Base-by-base conservation (phyloP, 2,888 invertebrate species). In the Polydesmus complanatus region DNA sequence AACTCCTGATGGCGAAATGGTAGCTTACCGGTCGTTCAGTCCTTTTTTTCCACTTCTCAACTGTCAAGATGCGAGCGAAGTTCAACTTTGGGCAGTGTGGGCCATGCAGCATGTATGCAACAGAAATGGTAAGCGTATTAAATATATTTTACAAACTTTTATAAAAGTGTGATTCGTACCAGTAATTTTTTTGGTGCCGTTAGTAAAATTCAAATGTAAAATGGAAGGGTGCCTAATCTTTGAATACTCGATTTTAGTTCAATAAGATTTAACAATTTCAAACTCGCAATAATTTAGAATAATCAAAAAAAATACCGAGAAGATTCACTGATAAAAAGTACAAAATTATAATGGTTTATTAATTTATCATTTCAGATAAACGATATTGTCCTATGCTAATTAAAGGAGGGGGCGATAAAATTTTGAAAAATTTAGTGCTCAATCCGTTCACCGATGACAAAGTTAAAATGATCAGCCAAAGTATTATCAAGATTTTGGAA, bases 51-150 rank as follows among this genome's bases (percentile, higher is more conserved):
- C 84, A 0, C 73, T 86, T 56, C 72, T 86, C 62, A 71, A 74
- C 51, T 77, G 78, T 61, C 75, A 77, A 52, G 78, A 80, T 64
- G 80, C 81, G 63, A 79, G 80, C 68, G 80, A 81, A 60, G 83
- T 85, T 27, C 84, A 85, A 69, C 72, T 85, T 60, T 86, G 86
- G 86, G 85, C 86, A 14, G 80, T 84, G 2, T 86, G 86, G 86
- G 86, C 86, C 1, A 82, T 86, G 66, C 82, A 84, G 69, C 85
- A 86, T 70, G 86, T 86, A 59, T 84, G 84, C 69, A 81, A 82
- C n/a, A 84, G 82, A 70, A 83, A 83, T 72, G 80, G 83, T 83
- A 72, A 77, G 79, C n/a, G n/a, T n/a, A n/a, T n/a, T n/a, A n/a
- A n/a, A n/a, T n/a, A 25, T 11, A 51, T 23, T 58, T 37, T 18